Evolutionary conservation across 2,113 vertebrate genomes (phyloP), one percentile per base, ranked within the genome.

Genomic region (Sturnus vulgaris): DNA sequence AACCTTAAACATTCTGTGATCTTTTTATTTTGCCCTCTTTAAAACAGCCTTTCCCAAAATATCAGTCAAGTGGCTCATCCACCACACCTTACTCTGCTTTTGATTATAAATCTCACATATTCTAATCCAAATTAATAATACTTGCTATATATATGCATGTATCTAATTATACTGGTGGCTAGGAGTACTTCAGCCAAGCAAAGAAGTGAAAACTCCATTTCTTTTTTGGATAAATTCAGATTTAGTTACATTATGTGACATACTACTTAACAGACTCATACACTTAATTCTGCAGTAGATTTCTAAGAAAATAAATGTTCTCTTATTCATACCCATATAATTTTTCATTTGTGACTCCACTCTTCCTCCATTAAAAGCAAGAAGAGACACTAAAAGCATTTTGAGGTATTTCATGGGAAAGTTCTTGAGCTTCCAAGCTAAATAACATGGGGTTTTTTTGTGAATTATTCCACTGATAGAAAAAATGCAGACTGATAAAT

Each of bases 61-160:
- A 27, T 82, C 71, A 82, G 53, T 31, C 65, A 86, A 57, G 55
- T 82, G 7, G 42, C 25, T 86, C 56, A 88, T 71, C 57, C 83
- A 39, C 53, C 39, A 60, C 47, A 39, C 40, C 5, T 20, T 42
- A 35, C 21, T 92, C 60, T 82, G 63, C 56, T 93, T 92, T 85
- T 88, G 68, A 46, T 83, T 69, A 64, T 25, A 93, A 88, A 94
- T 93, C 46, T 92, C 64, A 96, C 71, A 88, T 55, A 88, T 87
- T 95, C 35, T 90, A 90, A 95, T 73, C 83, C 40, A 82, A 91
- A 56, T 85, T 42, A 61, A 28, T n/a, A 49, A 40, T 9, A 31
- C 9, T 46, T 59, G 9, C 59, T 93, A 55, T 46, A 42, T 46
- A 69, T 90, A 93, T 87, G 65, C 68, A 93, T 50, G 47, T 50